Evolutionary conservation across 2,888 invertebrate species (phyloP).

Genomic region (Eudasyphora cyanicolor): DNA sequence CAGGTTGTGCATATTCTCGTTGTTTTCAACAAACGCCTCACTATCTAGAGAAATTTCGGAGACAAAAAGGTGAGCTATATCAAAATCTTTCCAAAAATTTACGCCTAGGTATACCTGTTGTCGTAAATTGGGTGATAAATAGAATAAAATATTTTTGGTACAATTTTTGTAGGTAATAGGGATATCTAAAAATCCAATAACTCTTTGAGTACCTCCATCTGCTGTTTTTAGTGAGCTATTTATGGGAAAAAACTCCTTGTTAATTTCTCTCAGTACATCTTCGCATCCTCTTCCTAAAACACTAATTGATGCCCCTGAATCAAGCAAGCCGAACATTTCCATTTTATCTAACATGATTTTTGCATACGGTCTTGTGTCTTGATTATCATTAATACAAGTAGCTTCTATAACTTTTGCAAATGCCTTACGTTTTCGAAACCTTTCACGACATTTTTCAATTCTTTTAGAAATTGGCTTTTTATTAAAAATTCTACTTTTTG

Average conservation of each 20-base stretch:
- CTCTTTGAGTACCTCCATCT: neutral
- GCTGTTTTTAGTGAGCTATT: constrained; percentile 26
- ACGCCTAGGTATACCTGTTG: constrained; percentile 4
- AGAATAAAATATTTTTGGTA: constrained; percentile 26
- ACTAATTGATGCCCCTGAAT: constrained; percentile 24
- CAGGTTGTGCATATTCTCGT: neutral
- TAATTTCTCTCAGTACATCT: neutral
- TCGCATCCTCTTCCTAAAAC: constrained; percentile 19
- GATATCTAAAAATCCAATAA: constrained; percentile 14
- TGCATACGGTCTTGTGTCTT: neutral
- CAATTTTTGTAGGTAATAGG: neutral
- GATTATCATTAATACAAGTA: neutral
- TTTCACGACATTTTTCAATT: neutral
- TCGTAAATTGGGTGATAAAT: constrained; percentile 7
- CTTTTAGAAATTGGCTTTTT: neutral
- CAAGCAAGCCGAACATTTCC: constrained; percentile 2
- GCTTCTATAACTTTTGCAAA: neutral
- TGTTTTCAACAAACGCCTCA: neutral
- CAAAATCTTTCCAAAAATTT: constrained; percentile 33
- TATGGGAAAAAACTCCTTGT: neutral
- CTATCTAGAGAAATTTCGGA: neutral
- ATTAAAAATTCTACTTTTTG: no score
- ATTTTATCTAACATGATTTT: neutral
- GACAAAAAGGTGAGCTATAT: constrained; percentile 12
- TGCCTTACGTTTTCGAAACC: no score